Percentiles rank a stretch among this genome's conserved stretches.
Evolutionary conservation across 2,888 invertebrate species (phyloP).

Genomic region (Rhogogaster chlorosoma): DNA sequence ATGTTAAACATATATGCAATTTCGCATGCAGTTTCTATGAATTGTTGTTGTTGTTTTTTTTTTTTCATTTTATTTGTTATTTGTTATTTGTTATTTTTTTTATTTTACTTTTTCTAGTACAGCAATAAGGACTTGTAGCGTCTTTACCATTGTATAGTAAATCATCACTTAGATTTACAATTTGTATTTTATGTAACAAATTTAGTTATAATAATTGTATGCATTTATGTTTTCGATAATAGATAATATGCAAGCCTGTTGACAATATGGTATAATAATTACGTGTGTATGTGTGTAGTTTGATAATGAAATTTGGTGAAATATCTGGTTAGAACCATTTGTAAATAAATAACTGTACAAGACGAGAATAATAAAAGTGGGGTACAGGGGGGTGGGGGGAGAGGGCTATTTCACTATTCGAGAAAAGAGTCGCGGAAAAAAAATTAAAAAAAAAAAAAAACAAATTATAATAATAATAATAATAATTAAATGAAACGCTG

Average conservation of each 20-base stretch:
- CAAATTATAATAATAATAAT: neutral
- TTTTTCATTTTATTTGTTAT: too few relatives aligned
- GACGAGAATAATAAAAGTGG: constrained; percentile 14
- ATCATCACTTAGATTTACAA: neutral
- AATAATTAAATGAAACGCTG: constrained; percentile 51
- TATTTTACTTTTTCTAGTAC: neutral
- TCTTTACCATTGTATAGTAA: constrained; percentile 18
- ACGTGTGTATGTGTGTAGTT: neutral
- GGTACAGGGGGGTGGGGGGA: neutral
- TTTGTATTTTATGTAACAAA: neutral
- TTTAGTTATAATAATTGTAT: neutral
- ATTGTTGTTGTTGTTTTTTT: neutral
- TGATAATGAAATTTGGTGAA: constrained; percentile 20
- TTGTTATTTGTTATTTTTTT: neutral
- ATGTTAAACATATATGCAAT: constrained; percentile 36
- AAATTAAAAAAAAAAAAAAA: constrained; percentile 8
- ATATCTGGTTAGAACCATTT: constrained; percentile 16
- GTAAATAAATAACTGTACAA: constrained; percentile 53
- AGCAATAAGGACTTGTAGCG: neutral
- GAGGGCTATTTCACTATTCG: neutral
- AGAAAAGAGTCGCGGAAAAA: constrained; percentile 10
- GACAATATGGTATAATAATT: neutral
- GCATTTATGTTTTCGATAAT: neutral
- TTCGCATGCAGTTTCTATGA: constrained; percentile 27
- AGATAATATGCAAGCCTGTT: neutral